Percentiles rank a stretch among this genome's conserved stretches.
Evolutionary conservation across 2,113 vertebrate species (phyloP).

Genomic region (Tyrannus savana): DNA sequence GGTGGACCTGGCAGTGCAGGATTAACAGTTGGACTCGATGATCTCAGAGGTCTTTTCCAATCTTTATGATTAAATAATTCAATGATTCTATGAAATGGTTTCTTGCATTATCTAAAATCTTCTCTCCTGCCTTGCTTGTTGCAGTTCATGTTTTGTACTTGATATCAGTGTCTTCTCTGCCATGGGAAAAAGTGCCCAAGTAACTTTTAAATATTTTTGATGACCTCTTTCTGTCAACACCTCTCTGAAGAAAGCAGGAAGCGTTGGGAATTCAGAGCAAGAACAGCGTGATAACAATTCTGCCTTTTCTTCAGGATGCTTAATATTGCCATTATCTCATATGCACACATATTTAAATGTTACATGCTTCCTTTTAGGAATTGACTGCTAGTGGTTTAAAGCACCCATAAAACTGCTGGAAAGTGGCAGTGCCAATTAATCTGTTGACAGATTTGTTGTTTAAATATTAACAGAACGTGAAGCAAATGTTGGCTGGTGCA

Average conservation of each 20-base stretch:
- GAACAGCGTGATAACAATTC: background rate
- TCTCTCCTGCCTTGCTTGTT: background rate
- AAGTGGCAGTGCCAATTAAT: constrained; percentile 67
- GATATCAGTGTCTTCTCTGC: background rate
- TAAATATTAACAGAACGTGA: constrained; percentile 65
- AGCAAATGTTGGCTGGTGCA: constrained; percentile 45
- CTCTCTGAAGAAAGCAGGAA: background rate
- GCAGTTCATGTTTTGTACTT: background rate
- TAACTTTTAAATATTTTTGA: background rate
- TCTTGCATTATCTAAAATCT: background rate
- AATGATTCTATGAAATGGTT: background rate
- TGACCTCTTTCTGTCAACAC: background rate
- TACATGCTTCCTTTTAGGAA: constrained; percentile 14
- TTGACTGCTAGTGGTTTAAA: constrained; percentile 20
- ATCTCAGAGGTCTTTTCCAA: background rate
- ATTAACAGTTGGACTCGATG: background rate
- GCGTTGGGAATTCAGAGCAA: background rate
- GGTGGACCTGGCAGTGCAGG: background rate
- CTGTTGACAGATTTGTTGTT: constrained; percentile 70
- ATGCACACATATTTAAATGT: constrained; percentile 26
- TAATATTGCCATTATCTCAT: background rate
- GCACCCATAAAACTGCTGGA: constrained; percentile 60
- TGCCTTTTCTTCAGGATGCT: background rate
- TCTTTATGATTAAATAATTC: background rate
- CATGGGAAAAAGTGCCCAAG: background rate